Evolutionary conservation across 2,113 vertebrate genomes (phyloP), one percentile per base, ranked within the genome.

Genomic region (Sterrhoptilus dennistouni): DNA sequence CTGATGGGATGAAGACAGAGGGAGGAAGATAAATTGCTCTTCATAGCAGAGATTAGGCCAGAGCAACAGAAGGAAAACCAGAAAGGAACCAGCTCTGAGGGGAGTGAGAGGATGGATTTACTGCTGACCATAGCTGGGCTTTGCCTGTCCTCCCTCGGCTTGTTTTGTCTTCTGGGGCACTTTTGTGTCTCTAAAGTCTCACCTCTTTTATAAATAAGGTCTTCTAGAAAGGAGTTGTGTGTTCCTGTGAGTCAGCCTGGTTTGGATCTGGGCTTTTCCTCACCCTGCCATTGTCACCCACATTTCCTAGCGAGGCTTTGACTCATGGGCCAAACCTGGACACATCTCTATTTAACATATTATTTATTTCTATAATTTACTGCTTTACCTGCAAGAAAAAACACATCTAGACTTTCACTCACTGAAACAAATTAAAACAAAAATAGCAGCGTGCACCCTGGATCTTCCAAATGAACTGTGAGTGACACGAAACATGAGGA

Each of bases 11-110:
- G 77, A 28, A 92, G 77, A 96, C 89, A 78, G 80, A 38, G 61
- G 56, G 93, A 96, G 93, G 68, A 97, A 97, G 96, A 97, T 96
- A 96, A 96, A 97, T 97, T 95, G 95, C 94, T 94, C 93, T 76
- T 95, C 91, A 88, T 83, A 65, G 72, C 95, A 90, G 22, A 61
- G 83, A 94, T 96, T 83, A 95, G 36, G 68, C 80, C 61, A 57
- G 80, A 91, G 84, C 54, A 77, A 52, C 83, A 87, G 74, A 92
- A 87, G 60, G 82, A 10, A 78, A 92, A 87, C 28, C 72, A 90
- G 84, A 88, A 88, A 20, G 38, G 17, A 63, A 9, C 35, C 56
- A 77, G 38, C 29, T 45, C 21, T 40, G 38, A 1, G 3, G 45
- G 42, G 91, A 89, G 53, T 6, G 63, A 82, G 76, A 49, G 52